These are phyloP conservation scores for Chironomus tepperi DNA, from an alignment of 1,140 invertebrate genomes.

Conservation along the genomic window DNA sequence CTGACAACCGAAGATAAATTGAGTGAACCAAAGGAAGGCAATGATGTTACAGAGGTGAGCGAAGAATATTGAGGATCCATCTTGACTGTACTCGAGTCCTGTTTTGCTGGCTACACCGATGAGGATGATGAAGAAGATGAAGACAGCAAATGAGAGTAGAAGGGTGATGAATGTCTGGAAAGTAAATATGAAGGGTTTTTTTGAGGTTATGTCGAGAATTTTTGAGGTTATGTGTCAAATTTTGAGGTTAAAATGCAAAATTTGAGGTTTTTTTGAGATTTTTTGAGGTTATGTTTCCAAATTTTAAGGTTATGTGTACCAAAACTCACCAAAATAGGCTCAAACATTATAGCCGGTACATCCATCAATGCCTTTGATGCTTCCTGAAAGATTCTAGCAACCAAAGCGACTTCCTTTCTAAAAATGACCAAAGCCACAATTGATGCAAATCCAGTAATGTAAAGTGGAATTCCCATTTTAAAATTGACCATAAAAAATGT, in stretches of 20 bases:
- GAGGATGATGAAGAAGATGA: conserved; percentile 51
- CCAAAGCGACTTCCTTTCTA: conserved; percentile 63
- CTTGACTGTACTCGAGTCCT: conserved; percentile 33
- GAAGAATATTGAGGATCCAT: conserved; percentile 33
- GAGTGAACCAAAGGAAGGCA: conserved; percentile 58
- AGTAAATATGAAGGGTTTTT: no score
- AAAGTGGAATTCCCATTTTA: conserved; percentile 40
- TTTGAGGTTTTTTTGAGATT: no score
- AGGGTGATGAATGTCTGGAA: conserved; percentile 50
- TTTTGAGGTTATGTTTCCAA: no score
- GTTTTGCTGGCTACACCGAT: conserved; percentile 51
- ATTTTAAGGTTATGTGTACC: no score
- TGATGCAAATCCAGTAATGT: conserved; percentile 48
- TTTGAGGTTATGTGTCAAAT: no score
- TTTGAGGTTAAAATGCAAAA: no score
- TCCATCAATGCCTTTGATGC: conserved; percentile 60
- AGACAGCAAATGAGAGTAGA: conserved; percentile 45
- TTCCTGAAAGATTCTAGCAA: conserved; percentile 63
- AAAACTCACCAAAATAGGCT: conserved; percentile 51
- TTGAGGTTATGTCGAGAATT: no score
- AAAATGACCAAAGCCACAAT: conserved; percentile 28
- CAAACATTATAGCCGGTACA: conserved; percentile 65
- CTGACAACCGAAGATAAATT: conserved; percentile 69
- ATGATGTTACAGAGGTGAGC: conserved; percentile 51
- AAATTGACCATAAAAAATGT: conserved; percentile 29